Base-by-base conservation (phyloP, 1,140 invertebrate genomes). In the Bombus polaris region DNA sequence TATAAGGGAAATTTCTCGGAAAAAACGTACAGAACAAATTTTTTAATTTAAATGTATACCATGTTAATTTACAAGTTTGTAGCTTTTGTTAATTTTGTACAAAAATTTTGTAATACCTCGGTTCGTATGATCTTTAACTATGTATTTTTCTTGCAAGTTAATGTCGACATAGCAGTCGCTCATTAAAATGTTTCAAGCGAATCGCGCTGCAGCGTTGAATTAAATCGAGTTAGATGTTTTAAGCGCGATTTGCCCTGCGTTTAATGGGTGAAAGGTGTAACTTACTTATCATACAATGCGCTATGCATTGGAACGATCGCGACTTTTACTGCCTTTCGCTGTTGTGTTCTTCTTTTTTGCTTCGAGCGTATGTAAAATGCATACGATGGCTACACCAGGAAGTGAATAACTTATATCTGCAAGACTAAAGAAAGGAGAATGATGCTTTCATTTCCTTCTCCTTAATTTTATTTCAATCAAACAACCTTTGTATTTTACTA, bases 181-280 rank as follows among this genome's bases (percentile, higher is more conserved):
- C 25, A 37, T 35, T 70, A 80, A 47, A 37, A 15, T 25, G 32
- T 53, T 80, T 70, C 44, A 13, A 53, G 13, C 25, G 47, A 53
- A 1, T 53, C 47, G 47, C 47, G 47, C 22, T 12, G 47, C 57
- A n/a, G 15, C 71, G 70, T 42, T 35, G 42, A 13, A 77, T 66
- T 39, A n/a, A 37, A 35, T 37, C 37, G 6, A 15, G 22, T 25
- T 28, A 22, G n/a, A 15, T 57, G 53, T 77, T 84, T 79, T 57
- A 62, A 32, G 28, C 25, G 68, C 25, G 32, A 72, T 62, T 72
- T 71, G 66, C 32, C 59, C 44, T 18, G 68, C 42, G 47, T 62
- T 44, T 80, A 72, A 80, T 28, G 53, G 83, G 83, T 85, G 83
- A 85, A 85, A 85, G 83, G 83, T 80, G 83, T 57, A 85, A 85